A percentile compares a stretch with the other conserved stretches of the same genome.
These are phyloP conservation scores for Bellardia bayeri DNA, from an alignment of 2,888 invertebrate species.

Conservation along the genomic window DNA sequence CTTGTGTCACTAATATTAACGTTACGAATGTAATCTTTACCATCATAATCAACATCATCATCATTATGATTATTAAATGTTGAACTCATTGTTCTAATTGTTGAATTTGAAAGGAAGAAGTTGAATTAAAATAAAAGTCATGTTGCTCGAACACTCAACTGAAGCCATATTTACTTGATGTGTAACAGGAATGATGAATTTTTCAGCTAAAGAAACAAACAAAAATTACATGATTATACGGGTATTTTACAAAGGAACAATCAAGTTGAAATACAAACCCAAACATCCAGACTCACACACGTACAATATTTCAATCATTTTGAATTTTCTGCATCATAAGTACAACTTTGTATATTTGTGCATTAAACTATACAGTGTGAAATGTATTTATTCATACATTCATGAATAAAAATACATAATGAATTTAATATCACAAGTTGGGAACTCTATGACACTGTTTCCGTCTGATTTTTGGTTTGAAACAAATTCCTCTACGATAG, in stretches of 20 bases:
- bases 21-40: background rate
- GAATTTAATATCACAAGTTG: too few relatives aligned
- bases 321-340: too few relatives aligned
- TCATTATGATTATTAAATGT: conserved; percentile 19
- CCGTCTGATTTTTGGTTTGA: too few relatives aligned
- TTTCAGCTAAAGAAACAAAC: background rate
- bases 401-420: too few relatives aligned
- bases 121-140: conserved; percentile 52
- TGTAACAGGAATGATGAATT: conserved; percentile 32
- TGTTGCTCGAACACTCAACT: conserved; percentile 17
- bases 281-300: too few relatives aligned
- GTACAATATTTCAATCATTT: too few relatives aligned
- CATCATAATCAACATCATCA: background rate
- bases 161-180: too few relatives aligned
- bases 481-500: too few relatives aligned
- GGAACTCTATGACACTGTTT: too few relatives aligned
- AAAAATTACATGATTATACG: conserved; percentile 5
- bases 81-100: conserved; percentile 31
- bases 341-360: too few relatives aligned
- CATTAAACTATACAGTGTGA: too few relatives aligned
- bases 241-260: background rate
- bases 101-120: conserved; percentile 10
- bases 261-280: background rate
- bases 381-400: too few relatives aligned
- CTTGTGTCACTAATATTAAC: conserved; percentile 22